phyloP scores from a whole-genome alignment of 2,797 vertebrate species.

The Pelodytes ibericus region DNA sequence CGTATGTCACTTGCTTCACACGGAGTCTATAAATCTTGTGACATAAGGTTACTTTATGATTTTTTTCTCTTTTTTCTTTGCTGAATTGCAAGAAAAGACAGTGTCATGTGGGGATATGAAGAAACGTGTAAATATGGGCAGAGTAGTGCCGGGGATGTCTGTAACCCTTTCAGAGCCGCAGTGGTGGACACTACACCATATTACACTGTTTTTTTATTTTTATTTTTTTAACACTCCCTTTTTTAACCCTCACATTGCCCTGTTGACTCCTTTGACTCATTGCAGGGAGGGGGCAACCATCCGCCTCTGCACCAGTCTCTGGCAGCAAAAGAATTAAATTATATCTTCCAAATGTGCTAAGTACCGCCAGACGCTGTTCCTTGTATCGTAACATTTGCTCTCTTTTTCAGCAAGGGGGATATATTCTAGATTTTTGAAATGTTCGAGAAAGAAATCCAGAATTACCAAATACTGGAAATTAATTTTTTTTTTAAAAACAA shows the following conservation, averaged over 20 bases:
- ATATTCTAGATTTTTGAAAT: too few relatives aligned
- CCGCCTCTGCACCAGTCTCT: not conserved
- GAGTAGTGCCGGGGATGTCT: too few relatives aligned
- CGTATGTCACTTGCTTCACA: constrained; percentile 20
- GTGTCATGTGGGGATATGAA: not conserved
- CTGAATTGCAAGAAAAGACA: constrained; percentile 25
- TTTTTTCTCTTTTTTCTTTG: constrained; percentile 5
- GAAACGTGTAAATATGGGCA: not conserved
- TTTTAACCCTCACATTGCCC: not conserved
- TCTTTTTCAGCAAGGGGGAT: too few relatives aligned
- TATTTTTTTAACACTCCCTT: not conserved
- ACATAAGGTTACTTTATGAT: constrained; percentile 13
- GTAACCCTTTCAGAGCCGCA: too few relatives aligned
- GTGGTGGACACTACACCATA: too few relatives aligned
- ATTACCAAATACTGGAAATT: too few relatives aligned
- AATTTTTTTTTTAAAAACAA: too few relatives aligned
- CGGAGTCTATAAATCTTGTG: constrained; percentile 42
- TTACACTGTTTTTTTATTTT: too few relatives aligned
- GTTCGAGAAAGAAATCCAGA: too few relatives aligned
- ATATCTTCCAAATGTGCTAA: not conserved
- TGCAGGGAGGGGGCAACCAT: not conserved
- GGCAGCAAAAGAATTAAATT: not conserved
- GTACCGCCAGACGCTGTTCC: not conserved
- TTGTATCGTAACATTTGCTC: too few relatives aligned
- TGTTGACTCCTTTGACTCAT: not conserved